Conservation (phyloP, 2,888 invertebrate genomes). For the Andrena chrysosceles region DNA sequence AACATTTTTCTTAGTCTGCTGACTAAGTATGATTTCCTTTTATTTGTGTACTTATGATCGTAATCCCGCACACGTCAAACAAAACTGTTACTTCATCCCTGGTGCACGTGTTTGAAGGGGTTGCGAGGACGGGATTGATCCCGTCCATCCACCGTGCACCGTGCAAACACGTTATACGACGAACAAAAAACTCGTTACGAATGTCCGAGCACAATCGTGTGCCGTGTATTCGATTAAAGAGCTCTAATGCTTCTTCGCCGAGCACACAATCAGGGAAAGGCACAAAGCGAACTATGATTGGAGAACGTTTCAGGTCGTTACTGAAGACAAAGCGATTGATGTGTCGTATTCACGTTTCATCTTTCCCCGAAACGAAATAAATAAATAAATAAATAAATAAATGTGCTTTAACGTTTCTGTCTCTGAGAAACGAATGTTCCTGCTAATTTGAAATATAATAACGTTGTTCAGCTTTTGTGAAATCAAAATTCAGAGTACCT, state of each 20-base stretch:
- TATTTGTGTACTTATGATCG: constrained; percentile 8
- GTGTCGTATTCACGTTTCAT: not conserved
- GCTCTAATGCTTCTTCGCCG: constrained; percentile 36
- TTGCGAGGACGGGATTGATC: constrained; percentile 24
- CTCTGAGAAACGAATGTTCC: not conserved
- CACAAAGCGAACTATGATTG: constrained; percentile 27
- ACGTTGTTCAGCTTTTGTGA: too few relatives aligned
- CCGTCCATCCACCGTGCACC: constrained; percentile 1
- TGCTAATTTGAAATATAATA: too few relatives aligned
- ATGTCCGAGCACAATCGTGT: constrained; percentile 29
- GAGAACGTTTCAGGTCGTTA: constrained; percentile 6
- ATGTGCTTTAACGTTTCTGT: not conserved
- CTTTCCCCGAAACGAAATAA: not conserved
- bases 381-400: constrained; percentile 1
- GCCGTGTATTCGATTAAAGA: constrained; percentile 37
- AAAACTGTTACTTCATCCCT: constrained; percentile 11
- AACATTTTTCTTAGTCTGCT: too few relatives aligned
- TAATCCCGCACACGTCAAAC: constrained; percentile 11
- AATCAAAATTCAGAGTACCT: too few relatives aligned
- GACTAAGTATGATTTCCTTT: not conserved
- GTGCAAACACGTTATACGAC: constrained; percentile 33
- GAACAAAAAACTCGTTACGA: constrained; percentile 48
- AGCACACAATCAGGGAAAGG: constrained; percentile 24
- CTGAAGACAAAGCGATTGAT: constrained; percentile 14
- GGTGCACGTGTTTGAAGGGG: constrained; percentile 28